Base-by-base conservation (phyloP, 2,888 invertebrate species). In the Scaptomyza cyrtandrae region DNA sequence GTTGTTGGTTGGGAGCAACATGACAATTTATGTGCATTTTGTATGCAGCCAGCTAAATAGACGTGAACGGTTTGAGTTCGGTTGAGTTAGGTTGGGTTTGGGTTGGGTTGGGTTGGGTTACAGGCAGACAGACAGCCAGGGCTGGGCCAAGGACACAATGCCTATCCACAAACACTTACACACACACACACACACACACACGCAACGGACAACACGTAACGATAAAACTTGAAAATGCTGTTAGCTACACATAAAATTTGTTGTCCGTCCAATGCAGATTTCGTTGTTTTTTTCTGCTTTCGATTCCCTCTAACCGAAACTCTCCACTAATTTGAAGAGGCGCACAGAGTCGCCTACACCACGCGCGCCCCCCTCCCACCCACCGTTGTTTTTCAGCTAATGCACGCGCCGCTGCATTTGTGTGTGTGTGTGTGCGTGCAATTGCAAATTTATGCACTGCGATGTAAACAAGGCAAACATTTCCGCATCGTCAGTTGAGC, bases 191-290 rank as follows among this genome's bases (percentile, higher is more conserved):
- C 48, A 27, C 37, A 29, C 62, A 49, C 46, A 7, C 48, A 27
- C 37, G 29, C 62, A 24, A 35, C 29, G n/a, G 50, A 44, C 39
- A 53, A 11, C 65, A 81, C 72, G 70, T 71, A 71, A 66, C 83
- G 89, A 89, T 88, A 89, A 79, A 89, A 85, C 88, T 85, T 86
- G 85, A 76, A 89, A 89, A 88, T 89, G 88, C 83, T 86, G 86
- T 85, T 89, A 79, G 89, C 89, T 82, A 86, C 89, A 88, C 11
- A 78, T 85, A 6, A 78, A 87, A 89, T 89, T 89, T 87, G 83
- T 71, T 76, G 83, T 74, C 68, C 75, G 62, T 65, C 65, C 65
- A 57, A 78, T 78, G 79, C 78, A 82, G 82, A 78, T 78, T 81
- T 78, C 65, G 11, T 2, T n/a, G n/a, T n/a, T 61, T 24, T 37